These are phyloP conservation scores for Gari tellinella DNA, from an alignment of 2,888 invertebrate species.

Conservation along the genomic window DNA sequence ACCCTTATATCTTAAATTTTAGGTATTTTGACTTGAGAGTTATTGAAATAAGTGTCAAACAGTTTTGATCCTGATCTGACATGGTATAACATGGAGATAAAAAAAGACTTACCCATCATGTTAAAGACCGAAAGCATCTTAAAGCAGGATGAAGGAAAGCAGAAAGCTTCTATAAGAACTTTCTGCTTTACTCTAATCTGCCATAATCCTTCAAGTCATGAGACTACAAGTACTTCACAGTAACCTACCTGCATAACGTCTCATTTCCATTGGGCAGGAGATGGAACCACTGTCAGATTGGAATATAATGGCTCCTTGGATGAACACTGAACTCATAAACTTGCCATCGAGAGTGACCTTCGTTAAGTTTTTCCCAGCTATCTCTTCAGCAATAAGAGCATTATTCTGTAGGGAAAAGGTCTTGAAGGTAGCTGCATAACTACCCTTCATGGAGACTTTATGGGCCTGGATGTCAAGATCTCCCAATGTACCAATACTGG, in stretches of 20 bases:
- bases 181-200: too few relatives aligned
- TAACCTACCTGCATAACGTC: constrained; percentile 37
- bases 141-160: too few relatives aligned
- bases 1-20: too few relatives aligned
- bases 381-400: constrained; percentile 16
- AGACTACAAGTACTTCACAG: not conserved
- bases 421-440: constrained; percentile 32
- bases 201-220: too few relatives aligned
- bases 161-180: too few relatives aligned
- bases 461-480: constrained; percentile 29
- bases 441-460: constrained; percentile 28
- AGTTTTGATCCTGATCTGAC: too few relatives aligned
- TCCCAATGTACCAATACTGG: constrained; percentile 38
- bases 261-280: constrained; percentile 32
- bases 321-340: constrained; percentile 30
- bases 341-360: constrained; percentile 49
- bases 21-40: too few relatives aligned
- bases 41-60: too few relatives aligned
- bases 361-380: constrained; percentile 43
- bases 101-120: too few relatives aligned
- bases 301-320: constrained; percentile 51
- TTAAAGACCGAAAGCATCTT: too few relatives aligned
- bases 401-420: constrained; percentile 37
- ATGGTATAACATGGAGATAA: too few relatives aligned
- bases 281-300: constrained; percentile 1